Conservation (phyloP, 2,888 invertebrate genomes). For the Artemia sinica region DNA sequence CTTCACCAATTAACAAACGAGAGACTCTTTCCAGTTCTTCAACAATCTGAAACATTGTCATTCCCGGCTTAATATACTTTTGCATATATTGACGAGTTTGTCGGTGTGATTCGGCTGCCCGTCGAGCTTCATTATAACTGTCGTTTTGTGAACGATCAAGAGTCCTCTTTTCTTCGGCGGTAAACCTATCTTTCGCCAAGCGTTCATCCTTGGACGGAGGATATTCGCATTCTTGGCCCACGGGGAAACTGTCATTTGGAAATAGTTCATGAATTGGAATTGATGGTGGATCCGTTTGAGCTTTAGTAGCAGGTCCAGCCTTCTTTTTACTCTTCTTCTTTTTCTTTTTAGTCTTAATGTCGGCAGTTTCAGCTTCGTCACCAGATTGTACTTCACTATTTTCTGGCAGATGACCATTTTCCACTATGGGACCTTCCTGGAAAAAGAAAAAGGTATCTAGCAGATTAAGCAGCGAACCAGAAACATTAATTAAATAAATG, state of each 20-base stretch:
- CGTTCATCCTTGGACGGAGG: slow-evolving; percentile 55
- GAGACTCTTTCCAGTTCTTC: slow-evolving; percentile 86
- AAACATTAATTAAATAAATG: too few species aligned
- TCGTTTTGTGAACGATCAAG: slow-evolving; percentile 77
- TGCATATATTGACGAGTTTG: slow-evolving; percentile 79
- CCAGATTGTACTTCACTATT: slow-evolving; percentile 24
- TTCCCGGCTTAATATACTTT: slow-evolving; percentile 88
- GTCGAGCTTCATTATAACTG: slow-evolving; percentile 80
- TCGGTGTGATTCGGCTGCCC: slow-evolving; percentile 94
- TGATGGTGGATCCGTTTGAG: slow-evolving; percentile 68
- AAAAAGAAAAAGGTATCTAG: too few species aligned
- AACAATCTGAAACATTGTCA: slow-evolving; percentile 97
- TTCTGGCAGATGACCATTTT: slow-evolving; percentile 26
- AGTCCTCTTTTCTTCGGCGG: slow-evolving; percentile 61
- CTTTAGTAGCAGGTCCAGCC: slow-evolving; percentile 30
- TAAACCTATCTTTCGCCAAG: slow-evolving; percentile 67
- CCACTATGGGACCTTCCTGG: slow-evolving; percentile 8
- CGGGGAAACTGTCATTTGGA: slow-evolving; percentile 66
- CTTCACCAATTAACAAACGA: slow-evolving; percentile 76
- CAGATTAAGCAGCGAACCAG: too few species aligned
- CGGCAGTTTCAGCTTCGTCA: slow-evolving; percentile 23
- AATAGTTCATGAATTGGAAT: slow-evolving; percentile 68
- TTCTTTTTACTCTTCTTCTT: slow-evolving; percentile 33
- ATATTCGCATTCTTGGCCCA: slow-evolving; percentile 77
- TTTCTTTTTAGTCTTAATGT: slow-evolving; percentile 25